Evolutionary conservation across 2,888 invertebrate genomes (phyloP).

Genomic region (Hydrotaea diabolus): DNA sequence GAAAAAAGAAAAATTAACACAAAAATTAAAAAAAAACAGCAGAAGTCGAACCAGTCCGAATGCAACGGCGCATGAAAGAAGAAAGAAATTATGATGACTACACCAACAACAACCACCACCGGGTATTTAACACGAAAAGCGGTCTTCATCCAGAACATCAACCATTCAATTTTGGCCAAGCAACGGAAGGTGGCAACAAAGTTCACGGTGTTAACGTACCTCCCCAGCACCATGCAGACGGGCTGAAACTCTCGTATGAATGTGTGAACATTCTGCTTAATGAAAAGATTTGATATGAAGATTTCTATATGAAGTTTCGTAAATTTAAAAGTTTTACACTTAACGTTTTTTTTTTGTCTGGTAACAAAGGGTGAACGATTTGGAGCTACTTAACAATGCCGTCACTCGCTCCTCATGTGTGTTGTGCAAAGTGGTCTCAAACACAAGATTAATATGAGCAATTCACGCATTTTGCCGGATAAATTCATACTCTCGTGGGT

Average conservation of each 20-base stretch:
- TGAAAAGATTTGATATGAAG: conserved; percentile 4
- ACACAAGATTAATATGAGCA: neutral
- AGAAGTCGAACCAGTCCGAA: conserved; percentile 56
- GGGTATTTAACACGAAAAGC: conserved; percentile 48
- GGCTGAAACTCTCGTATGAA: neutral
- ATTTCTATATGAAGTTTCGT: neutral
- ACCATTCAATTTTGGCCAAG: conserved; percentile 20
- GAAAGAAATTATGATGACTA: conserved; percentile 24
- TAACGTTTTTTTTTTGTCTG: neutral
- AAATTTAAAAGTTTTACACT: conserved; percentile 10
- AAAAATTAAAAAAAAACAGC: conserved; percentile 15
- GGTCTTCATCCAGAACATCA: conserved; percentile 45
- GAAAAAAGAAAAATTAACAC: neutral
- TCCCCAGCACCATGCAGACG: neutral
- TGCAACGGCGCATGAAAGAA: conserved; percentile 63
- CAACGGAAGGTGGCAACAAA: conserved; percentile 21
- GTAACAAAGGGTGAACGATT: neutral
- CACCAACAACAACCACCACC: neutral
- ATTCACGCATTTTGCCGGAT: neutral
- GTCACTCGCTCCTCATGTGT: neutral
- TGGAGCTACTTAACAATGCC: conserved; percentile 4
- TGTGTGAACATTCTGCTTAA: neutral
- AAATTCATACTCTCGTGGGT: too few species aligned
- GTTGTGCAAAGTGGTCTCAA: neutral
- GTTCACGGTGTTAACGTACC: conserved; percentile 13